A percentile compares a stretch with the other conserved stretches of the same genome.
Conservation (phyloP, 2,113 vertebrate species). For the Anthoscopus minutus region DNA sequence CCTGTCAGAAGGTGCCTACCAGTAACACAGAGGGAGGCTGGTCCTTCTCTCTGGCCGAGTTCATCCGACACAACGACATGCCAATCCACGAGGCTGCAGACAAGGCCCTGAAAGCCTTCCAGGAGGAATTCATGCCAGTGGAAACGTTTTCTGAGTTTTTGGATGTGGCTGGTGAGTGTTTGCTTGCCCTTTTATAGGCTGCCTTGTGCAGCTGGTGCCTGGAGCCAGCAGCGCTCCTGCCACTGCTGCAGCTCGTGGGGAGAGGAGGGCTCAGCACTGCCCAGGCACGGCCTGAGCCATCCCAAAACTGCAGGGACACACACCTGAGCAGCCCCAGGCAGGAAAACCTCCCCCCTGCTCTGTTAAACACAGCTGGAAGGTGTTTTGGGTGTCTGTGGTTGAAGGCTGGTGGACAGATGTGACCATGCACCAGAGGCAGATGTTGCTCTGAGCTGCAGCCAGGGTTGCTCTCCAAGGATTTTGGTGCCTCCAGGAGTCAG, state of each 20-base stretch:
- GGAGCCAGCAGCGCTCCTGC: neutral
- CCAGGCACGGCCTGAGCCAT: neutral
- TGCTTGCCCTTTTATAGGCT: constrained; percentile 11
- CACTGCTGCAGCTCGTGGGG: neutral
- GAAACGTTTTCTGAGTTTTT: constrained; percentile 93
- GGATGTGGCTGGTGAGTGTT: constrained; percentile 89
- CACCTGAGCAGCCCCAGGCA: neutral
- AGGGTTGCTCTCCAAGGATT: neutral
- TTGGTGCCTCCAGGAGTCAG: neutral
- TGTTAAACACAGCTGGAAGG: neutral
- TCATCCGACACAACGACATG: constrained; percentile 97
- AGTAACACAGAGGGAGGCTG: constrained; percentile 99
- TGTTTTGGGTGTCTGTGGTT: neutral
- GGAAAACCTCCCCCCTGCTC: neutral
- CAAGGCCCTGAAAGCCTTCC: constrained; percentile 91
- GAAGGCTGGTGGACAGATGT: neutral
- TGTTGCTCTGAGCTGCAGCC: neutral
- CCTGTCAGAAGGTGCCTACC: constrained; percentile 91
- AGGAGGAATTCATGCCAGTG: constrained; percentile 98
- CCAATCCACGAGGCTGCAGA: constrained; percentile 95
- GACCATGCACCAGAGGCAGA: accelerated
- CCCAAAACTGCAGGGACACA: neutral
- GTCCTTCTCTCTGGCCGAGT: constrained; percentile 98
- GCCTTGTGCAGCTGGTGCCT: neutral
- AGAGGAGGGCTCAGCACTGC: neutral